These are phyloP conservation scores for Falco rusticolus DNA, from an alignment of 2,797 vertebrate species.

Conservation along the genomic window DNA sequence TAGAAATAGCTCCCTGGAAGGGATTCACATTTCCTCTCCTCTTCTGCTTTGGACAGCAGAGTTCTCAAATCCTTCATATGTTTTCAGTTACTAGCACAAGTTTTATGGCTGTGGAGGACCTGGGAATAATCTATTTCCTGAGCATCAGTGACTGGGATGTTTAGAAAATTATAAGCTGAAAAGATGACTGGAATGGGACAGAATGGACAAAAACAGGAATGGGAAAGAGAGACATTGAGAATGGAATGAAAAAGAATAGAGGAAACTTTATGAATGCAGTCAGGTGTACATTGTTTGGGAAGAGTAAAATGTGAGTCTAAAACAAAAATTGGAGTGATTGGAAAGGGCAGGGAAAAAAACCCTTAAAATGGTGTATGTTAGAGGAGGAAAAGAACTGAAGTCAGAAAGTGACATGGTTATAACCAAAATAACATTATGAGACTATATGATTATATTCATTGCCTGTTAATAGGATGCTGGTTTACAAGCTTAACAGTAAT, in stretches of 20 bases:
- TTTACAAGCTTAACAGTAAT: not conserved
- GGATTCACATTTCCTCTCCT: not conserved
- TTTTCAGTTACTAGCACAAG: not conserved
- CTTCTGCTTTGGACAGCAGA: not conserved
- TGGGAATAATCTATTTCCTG: not conserved
- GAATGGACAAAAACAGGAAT: not conserved
- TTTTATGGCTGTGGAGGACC: not conserved
- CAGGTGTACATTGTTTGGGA: not conserved
- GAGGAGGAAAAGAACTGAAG: not conserved
- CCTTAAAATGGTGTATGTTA: rapidly evolving
- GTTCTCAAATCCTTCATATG: not conserved
- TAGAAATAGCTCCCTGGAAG: not conserved
- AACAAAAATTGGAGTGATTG: not conserved
- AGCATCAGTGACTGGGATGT: not conserved
- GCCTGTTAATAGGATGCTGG: not conserved
- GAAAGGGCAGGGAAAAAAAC: not conserved
- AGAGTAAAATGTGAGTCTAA: not conserved
- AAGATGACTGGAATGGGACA: not conserved
- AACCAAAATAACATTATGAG: not conserved
- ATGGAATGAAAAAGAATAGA: not conserved
- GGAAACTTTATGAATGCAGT: not conserved
- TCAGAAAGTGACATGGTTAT: not conserved
- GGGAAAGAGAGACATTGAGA: not conserved
- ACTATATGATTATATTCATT: not conserved
- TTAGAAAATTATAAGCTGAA: not conserved